Base-by-base conservation (phyloP, 2,888 invertebrate genomes). In the Sisyra nigra region DNA sequence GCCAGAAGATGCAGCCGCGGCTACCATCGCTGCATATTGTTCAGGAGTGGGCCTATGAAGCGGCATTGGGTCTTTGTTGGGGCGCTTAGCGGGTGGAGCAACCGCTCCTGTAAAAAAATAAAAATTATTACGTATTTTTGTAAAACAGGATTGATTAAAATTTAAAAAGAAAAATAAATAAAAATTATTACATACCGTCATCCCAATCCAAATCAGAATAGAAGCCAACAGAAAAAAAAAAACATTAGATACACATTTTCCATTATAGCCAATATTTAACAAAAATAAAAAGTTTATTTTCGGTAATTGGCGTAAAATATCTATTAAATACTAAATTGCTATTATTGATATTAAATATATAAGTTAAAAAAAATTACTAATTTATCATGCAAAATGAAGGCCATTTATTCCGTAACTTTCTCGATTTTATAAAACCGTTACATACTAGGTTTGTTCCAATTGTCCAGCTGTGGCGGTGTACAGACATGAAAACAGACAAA, bases 21-120 rank as follows among this genome's bases (percentile, higher is more conserved):
- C 76, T 55, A 77, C 75, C 73, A 77, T 74, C 52, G 76, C 74
- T 51, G 76, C 77, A 67, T 76, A 78, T 62, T 78, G 78, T 59
- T 79, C 79, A 54, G 74, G 72, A 56, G 72, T 72, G 49, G 74
- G 74, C 57, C 77, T 72, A 66, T 75, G 74, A 60, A 77, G 73
- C 53, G 75, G 76, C 67, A 76, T 72, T 42, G 78, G 76, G 66
- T 80, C 81, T 67, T 80, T 81, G 64, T 76, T 78, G 53, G 82
- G 79, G 52, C 89, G 76, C 68, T 91, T 91, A 51, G 83, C 69
- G 51, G 88, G 84, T 44, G 34, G 34, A 18, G 31, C 41, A 29
- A 40, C 19, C 2, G 15, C 40, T 34, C 41, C 41, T 34, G 14
- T 14, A 31, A 34, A 15, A 15, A n/a, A 7, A 40, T 7, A 31